Evolutionary conservation across 2,888 invertebrate species (phyloP), one percentile per base, ranked within the genome.

Genomic region (Agrotis ipsilon): DNA sequence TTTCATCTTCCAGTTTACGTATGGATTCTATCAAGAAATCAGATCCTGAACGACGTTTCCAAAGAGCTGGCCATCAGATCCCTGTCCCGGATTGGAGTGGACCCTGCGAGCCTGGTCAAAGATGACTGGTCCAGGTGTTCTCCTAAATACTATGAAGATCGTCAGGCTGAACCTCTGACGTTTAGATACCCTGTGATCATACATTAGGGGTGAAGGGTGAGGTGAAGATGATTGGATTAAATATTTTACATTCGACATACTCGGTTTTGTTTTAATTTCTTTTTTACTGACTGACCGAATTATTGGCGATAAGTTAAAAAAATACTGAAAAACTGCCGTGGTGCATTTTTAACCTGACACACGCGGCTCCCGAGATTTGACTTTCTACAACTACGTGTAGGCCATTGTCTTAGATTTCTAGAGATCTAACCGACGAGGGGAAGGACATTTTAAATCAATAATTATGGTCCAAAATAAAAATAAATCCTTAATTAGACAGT

Each of bases 21-120:
- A 7, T 95, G 95, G 95, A 87, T 95, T 11, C 81, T 95, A 3
- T 95, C 95, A 70, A 90, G 94, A 73, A 87, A 88, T 18, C 88
- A 86, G 13, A 86, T 84, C 11, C 81, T 95, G 52, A 94, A 94
- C 43, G 92, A 91, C 0, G 94, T 94, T 0, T 94, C 93, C 1
- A 92, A 92, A 63, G 91, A 91, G 11, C 59, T 94, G 49, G 94
- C 95, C 0, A 63, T 89, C 7, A 92, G 89, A 68, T 89, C 94
- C 0, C 79, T 93, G 14, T 80, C 84, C 24, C 83, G 87, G 52
- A 88, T 93, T 2, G 92, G 90, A 5, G 82, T 94, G 1, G 85
- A 88, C 27, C 45, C 86, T 0, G 67, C 75, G 4, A 85, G 86
- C 11, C 63, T 94, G 24, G 82, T 91, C 0, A 91, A 91, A 65